phyloP scores from a whole-genome alignment of 2,797 vertebrate species.

The Chromis chromis region DNA sequence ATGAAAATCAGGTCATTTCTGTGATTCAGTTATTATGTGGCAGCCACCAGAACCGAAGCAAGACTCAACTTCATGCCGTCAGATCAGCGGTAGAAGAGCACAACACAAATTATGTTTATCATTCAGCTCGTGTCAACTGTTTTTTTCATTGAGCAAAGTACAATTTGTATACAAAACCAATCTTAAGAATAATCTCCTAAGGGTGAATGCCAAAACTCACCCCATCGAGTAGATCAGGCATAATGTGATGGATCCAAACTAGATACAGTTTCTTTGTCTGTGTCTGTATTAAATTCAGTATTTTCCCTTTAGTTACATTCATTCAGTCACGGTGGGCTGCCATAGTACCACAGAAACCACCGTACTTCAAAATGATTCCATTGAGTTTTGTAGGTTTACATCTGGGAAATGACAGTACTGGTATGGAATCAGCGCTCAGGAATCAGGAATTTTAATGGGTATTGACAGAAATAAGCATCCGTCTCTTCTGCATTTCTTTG shows the following conservation, averaged over 20 bases:
- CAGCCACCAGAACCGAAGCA: not conserved
- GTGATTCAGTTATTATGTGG: not conserved
- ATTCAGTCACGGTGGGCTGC: no score
- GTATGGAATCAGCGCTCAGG: not conserved
- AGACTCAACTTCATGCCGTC: not conserved
- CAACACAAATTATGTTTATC: not conserved
- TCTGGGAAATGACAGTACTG: not conserved
- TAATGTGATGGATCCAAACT: not conserved
- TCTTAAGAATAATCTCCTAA: not conserved
- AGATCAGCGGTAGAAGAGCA: not conserved
- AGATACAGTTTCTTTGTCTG: not conserved
- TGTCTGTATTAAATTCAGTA: not conserved
- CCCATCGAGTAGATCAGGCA: not conserved
- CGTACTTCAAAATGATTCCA: no score
- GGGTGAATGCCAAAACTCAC: not conserved
- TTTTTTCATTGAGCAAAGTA: no score
- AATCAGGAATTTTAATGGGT: conserved; percentile 3
- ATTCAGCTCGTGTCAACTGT: no score
- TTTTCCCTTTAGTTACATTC: not conserved
- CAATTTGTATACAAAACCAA: not conserved
- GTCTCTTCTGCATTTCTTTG: not conserved
- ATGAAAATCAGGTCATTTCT: no score
- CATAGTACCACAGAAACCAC: conserved; percentile 4
- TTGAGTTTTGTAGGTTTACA: not conserved
- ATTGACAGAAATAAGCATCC: not conserved